Evolutionary conservation across 2,888 invertebrate genomes (phyloP).

Genomic region (Parnassius smintheus): DNA sequence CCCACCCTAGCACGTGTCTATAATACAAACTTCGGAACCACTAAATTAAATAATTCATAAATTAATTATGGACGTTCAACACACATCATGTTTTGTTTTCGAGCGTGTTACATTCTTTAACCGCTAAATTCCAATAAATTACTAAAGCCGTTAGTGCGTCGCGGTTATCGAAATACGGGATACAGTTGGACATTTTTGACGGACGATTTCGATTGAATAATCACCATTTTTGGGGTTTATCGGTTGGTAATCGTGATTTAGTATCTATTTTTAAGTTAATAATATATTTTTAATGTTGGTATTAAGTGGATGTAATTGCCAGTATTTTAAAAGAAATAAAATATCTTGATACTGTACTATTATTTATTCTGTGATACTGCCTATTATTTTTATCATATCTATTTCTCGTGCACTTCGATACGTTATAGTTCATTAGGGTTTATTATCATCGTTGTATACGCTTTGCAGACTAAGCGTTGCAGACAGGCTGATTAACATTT

Average conservation of each 20-base stretch:
- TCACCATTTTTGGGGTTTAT: background rate
- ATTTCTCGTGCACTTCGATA: no score
- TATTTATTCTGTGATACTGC: no score
- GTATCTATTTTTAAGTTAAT: background rate
- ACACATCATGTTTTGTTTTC: slow-evolving; percentile 28
- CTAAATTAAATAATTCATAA: slow-evolving; percentile 59
- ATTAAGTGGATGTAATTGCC: background rate
- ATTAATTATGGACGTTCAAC: slow-evolving; percentile 46
- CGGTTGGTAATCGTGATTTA: background rate
- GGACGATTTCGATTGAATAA: background rate
- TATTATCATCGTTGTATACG: no score
- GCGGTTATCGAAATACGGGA: background rate
- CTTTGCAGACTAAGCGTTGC: no score
- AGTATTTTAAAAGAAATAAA: no score
- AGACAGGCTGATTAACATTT: no score
- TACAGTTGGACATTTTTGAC: background rate
- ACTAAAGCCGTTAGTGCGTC: background rate
- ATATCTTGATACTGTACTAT: no score
- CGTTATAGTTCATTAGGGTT: no score
- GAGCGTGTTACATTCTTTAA: slow-evolving; percentile 19
- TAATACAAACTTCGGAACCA: slow-evolving; percentile 53
- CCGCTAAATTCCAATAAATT: slow-evolving; percentile 7
- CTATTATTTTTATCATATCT: no score
- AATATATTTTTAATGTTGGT: background rate
- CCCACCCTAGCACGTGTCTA: slow-evolving; percentile 54